A percentile compares a stretch with the other conserved stretches of the same genome.
Evolutionary conservation across 2,888 invertebrate genomes (phyloP).

Genomic region (Tipula lateralis): DNA sequence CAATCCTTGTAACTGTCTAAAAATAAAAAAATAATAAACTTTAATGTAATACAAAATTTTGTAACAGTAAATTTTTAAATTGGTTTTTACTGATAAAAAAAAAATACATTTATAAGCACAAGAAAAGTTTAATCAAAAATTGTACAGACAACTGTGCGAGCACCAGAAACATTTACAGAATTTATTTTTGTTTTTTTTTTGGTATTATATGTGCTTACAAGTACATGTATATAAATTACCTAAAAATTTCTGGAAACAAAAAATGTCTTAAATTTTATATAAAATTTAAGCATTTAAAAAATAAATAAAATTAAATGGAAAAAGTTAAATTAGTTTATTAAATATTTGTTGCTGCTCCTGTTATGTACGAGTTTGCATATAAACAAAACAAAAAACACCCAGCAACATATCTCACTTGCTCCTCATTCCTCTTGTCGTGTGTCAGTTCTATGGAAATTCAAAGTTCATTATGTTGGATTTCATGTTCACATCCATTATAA

Average conservation of each 20-base stretch:
- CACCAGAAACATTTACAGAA: background rate
- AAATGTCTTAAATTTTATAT: background rate
- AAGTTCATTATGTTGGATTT: background rate
- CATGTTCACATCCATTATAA: background rate
- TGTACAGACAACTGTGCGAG: background rate
- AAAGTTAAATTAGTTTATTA: slow-evolving; percentile 3
- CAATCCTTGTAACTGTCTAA: background rate
- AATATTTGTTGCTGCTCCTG: background rate
- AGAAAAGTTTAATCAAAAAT: background rate
- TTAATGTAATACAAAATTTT: background rate
- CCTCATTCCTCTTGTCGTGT: background rate
- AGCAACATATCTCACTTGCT: background rate
- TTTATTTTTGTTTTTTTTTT: background rate
- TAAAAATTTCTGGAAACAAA: background rate
- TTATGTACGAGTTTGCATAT: background rate
- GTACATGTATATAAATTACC: background rate
- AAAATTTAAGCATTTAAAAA: background rate
- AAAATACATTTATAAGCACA: background rate
- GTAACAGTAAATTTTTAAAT: background rate
- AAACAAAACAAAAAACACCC: background rate
- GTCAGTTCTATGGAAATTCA: background rate
- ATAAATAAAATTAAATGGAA: background rate
- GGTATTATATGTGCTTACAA: background rate
- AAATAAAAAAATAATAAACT: slow-evolving; percentile 4
- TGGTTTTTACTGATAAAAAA: background rate